Evolutionary conservation across 2,888 invertebrate genomes (phyloP).

Genomic region (Eretmocerus hayati): DNA sequence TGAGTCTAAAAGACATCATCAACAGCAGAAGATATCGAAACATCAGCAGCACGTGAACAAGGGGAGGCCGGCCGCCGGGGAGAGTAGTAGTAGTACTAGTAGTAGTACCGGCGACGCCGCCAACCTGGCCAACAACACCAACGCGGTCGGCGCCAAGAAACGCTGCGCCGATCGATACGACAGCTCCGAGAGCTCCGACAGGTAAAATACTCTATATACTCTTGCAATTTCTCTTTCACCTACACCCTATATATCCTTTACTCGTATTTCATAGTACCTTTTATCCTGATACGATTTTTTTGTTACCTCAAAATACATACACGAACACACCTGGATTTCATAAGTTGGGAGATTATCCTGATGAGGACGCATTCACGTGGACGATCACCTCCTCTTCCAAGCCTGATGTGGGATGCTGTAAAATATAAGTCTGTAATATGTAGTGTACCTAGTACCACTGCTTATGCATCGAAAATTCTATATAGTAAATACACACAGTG

Average conservation of each 20-base stretch:
- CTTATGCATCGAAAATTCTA: too few species aligned
- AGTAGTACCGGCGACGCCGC: conserved; percentile 11
- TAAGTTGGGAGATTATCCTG: too few species aligned
- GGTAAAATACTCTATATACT: conserved; percentile 53
- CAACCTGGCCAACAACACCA: conserved; percentile 23
- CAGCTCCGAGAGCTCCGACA: conserved; percentile 90
- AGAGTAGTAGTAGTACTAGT: conserved; percentile 18
- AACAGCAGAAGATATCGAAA: background rate
- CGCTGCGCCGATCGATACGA: conserved; percentile 87
- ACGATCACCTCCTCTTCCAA: too few species aligned
- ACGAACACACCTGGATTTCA: too few species aligned
- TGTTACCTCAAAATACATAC: too few species aligned
- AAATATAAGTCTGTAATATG: too few species aligned
- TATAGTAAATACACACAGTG: too few species aligned
- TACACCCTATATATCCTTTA: background rate
- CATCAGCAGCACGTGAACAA: conserved; percentile 25
- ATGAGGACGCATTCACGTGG: too few species aligned
- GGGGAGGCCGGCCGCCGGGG: conserved; percentile 24
- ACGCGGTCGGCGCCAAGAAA: conserved; percentile 70
- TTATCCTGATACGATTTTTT: too few species aligned
- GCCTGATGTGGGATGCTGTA: too few species aligned
- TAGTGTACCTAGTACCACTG: too few species aligned
- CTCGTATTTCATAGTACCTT: background rate
- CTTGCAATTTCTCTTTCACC: conserved; percentile 1
- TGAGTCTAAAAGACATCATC: background rate